Conservation (phyloP, 2,797 vertebrate genomes). For the Lacerta viridis region DNA sequence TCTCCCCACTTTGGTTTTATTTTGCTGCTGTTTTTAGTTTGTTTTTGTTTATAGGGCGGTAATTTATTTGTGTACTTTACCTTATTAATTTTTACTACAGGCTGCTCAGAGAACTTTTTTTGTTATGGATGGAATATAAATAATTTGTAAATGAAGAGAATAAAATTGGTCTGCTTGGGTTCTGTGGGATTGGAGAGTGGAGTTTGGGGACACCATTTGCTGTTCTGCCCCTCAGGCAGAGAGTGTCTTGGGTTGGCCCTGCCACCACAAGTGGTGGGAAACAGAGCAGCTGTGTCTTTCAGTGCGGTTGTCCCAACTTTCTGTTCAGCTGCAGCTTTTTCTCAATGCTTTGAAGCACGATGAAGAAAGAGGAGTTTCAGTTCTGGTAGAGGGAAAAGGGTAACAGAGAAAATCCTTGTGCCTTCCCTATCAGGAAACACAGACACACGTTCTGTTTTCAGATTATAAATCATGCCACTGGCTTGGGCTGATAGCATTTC, state of each 20-base stretch:
- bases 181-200: not conserved
- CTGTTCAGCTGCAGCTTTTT: conserved; percentile 39
- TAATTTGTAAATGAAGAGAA: not conserved
- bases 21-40: not conserved
- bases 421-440: not conserved
- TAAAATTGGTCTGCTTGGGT: not conserved
- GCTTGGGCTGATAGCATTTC: conserved; percentile 65
- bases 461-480: conserved; percentile 4
- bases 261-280: not conserved
- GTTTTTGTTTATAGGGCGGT: not conserved
- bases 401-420: conserved; percentile 36
- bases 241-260: not conserved
- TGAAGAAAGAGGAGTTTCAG: conserved; percentile 25
- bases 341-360: conserved; percentile 23
- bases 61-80: not conserved
- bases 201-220: not conserved
- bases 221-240: not conserved
- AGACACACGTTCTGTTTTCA: conserved; percentile 16
- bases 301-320: not conserved
- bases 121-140: not conserved
- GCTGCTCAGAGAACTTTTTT: not conserved
- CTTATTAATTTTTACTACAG: not conserved
- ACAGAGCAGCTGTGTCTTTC: not conserved
- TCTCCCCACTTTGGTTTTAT: not conserved
- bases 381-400: not conserved